Conservation (phyloP, 2,888 invertebrate species). For the Tenthredo mesomela region DNA sequence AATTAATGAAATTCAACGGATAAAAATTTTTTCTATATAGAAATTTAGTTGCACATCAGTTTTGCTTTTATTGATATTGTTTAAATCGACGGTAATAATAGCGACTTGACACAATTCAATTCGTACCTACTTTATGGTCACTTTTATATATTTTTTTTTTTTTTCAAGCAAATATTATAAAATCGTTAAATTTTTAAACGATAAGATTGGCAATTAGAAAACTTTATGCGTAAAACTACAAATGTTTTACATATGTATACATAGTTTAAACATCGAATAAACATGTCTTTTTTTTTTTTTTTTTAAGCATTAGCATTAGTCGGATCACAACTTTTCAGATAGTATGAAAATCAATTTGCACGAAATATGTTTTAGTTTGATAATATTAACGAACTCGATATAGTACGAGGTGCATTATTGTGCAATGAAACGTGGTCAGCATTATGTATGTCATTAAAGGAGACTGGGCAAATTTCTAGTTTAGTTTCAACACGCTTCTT, state of each 20-base stretch:
- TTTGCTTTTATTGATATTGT: neutral
- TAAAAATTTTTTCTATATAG: neutral
- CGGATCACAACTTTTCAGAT: neutral
- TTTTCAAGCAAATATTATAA: neutral
- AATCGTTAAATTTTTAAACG: neutral
- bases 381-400: neutral
- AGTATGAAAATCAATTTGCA: neutral
- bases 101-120: neutral
- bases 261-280: neutral
- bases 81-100: neutral
- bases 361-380: neutral
- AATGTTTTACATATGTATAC: neutral
- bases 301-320: neutral
- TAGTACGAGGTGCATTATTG: neutral
- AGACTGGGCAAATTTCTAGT: neutral
- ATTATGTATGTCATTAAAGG: neutral
- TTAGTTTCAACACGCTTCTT: slow-evolving; percentile 4
- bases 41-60: neutral
- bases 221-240: neutral
- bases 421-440: slow-evolving; percentile 1
- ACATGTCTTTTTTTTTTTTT: too few relatives aligned
- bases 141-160: neutral
- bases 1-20: neutral
- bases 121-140: neutral
- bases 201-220: neutral